Base-by-base conservation (phyloP, 2,113 vertebrate species). In the Clarias magur region DNA sequence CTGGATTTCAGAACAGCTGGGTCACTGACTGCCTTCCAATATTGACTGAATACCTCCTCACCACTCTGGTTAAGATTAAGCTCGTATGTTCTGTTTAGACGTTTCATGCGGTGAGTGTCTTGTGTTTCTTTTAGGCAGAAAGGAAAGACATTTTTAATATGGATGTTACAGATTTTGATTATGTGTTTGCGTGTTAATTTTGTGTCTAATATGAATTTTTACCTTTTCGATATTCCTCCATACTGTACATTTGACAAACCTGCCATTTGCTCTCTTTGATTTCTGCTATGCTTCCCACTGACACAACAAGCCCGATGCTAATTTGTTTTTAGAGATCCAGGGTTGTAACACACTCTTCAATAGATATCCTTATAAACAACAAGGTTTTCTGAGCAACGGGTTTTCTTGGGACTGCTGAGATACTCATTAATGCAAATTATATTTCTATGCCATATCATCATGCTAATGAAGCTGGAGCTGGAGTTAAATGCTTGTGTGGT, bases 321-420 rank as follows among this genome's bases (percentile, higher is more conserved):
- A 48, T 53, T 76, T 76, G 21, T 76, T 76, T 73, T 48, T 53
- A 25, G 42, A 53, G 73, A 48, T 25, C 53, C n/a, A 3, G 42
- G 23, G 73, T 15, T 53, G 42, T 53, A 53, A 76, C 73, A 53
- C 42, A 4, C 42, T 76, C 11, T 53, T 76, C 53, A 42, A 53
- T 4, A 76, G 73, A 53, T 76, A 76, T 54, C 73, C 12, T 76
- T 53, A 76, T 54, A 76, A 76, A 53, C 73, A 76, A 53, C 70
- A 53, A 53, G 42, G 70, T 27, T 76, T 76, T 76, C 38, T 76
- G 48, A 53, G 23, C 73, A 76, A n/a, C 73, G 23, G 70, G 70
- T 73, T 73, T 76, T 76, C 73, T n/a, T n/a, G 23, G 73, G 12
- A 76, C 38, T 76, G 73, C 42, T 53, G 42, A 76, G 42, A 76